phyloP scores from a whole-genome alignment of 2,797 vertebrate genomes.

The Coendou prehensilis region DNA sequence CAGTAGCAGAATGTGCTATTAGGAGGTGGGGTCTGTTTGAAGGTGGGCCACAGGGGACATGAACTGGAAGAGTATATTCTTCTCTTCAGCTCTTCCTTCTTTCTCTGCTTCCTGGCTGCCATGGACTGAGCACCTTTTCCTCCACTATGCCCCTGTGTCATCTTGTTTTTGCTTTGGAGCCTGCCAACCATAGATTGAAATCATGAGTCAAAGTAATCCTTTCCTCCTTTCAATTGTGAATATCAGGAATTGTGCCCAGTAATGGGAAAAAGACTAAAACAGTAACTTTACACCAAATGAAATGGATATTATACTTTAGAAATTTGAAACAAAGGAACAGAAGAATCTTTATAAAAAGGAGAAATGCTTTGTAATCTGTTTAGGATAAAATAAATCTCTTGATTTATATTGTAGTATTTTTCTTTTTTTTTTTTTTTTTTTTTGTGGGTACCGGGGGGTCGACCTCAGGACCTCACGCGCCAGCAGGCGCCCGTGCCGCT shows the following conservation, averaged over 20 bases:
- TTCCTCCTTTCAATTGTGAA: neutral
- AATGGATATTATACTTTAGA: slow-evolving; percentile 13
- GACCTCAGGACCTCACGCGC: no score
- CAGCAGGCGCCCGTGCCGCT: no score
- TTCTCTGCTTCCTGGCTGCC: neutral
- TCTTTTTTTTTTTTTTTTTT: no score
- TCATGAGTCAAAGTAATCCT: neutral
- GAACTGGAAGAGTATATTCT: neutral
- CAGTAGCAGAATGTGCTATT: neutral
- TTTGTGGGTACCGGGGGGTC: no score
- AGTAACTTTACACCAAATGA: slow-evolving; percentile 4
- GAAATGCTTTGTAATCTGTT: neutral
- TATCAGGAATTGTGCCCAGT: neutral
- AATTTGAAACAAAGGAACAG: slow-evolving; percentile 6
- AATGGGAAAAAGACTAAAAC: neutral
- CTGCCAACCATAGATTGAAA: neutral
- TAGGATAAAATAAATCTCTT: neutral
- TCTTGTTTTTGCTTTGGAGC: neutral
- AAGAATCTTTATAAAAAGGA: neutral
- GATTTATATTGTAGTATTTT: neutral
- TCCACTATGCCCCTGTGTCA: neutral
- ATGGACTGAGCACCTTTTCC: neutral
- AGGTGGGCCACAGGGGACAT: neutral
- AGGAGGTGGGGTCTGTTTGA: neutral
- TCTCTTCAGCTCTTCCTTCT: neutral